Conservation (phyloP, 2,113 vertebrate genomes). For the Lycocorax pyrrhopterus region DNA sequence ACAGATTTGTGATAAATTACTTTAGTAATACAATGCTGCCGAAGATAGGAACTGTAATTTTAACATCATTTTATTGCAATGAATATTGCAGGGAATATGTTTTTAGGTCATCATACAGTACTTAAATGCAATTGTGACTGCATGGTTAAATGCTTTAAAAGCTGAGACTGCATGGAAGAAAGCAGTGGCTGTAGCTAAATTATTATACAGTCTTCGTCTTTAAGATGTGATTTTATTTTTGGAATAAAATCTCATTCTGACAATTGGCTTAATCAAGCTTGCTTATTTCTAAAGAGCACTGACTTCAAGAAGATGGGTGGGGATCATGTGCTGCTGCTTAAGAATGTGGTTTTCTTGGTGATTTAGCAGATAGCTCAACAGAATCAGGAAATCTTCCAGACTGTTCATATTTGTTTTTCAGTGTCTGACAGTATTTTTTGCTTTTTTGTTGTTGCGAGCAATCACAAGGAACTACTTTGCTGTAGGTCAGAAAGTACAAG, state of each 20-base stretch:
- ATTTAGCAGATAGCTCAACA: constrained; percentile 7
- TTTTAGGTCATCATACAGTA: background rate
- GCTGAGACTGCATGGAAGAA: background rate
- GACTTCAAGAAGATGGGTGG: background rate
- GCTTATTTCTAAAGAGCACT: background rate
- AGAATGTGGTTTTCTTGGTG: constrained; percentile 20
- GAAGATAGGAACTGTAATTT: background rate
- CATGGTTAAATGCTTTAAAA: background rate
- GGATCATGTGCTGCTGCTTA: background rate
- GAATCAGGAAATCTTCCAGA: constrained; percentile 33
- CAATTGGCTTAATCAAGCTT: background rate
- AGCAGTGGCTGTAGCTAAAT: background rate
- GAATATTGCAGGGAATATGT: background rate
- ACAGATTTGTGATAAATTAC: background rate
- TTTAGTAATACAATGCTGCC: background rate
- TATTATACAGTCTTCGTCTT: background rate
- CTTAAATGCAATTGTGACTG: background rate
- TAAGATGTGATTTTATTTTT: background rate
- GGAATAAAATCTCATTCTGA: background rate
- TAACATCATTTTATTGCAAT: background rate
- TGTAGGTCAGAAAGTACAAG: background rate
- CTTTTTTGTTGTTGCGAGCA: background rate
- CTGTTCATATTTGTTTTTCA: background rate
- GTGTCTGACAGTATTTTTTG: background rate
- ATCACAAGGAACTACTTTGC: background rate